Conservation (phyloP, 2,113 vertebrate species). For the Anoplopoma fimbria region DNA sequence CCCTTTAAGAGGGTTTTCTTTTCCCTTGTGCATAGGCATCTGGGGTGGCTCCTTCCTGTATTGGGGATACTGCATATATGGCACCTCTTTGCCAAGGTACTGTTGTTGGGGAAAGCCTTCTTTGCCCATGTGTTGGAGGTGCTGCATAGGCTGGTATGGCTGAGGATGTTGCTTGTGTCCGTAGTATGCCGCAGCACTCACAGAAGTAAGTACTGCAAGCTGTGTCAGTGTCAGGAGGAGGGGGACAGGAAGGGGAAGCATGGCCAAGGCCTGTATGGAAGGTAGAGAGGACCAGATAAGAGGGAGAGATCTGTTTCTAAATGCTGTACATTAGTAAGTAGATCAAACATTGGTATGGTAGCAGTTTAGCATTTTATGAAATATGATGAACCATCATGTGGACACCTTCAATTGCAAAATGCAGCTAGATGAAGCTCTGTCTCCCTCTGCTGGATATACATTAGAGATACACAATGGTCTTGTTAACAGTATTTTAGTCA, state of each 20-base stretch:
- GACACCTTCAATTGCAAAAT: background rate
- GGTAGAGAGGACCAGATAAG: constrained; percentile 26
- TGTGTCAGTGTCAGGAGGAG: constrained; percentile 79
- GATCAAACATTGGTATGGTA: background rate
- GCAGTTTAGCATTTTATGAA: background rate
- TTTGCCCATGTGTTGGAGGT: constrained; percentile 92
- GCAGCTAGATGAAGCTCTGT: background rate
- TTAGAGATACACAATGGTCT: background rate
- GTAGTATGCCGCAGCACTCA: constrained; percentile 91
- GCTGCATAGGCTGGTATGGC: constrained; percentile 90
- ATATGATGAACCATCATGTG: background rate
- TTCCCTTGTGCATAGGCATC: constrained; percentile 89
- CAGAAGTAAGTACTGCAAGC: constrained; percentile 79
- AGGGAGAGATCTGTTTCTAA: background rate
- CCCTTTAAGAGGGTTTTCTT: constrained; percentile 89
- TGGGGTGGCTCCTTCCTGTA: constrained; percentile 94
- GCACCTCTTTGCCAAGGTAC: constrained; percentile 90
- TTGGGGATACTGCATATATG: constrained; percentile 91
- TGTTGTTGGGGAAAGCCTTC: constrained; percentile 88
- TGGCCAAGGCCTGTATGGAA: constrained; percentile 74
- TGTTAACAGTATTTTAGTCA: background rate
- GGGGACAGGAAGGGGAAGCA: constrained; percentile 65
- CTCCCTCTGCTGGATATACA: constrained; percentile 46
- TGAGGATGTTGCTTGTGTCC: constrained; percentile 91
- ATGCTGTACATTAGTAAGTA: background rate